Conservation (phyloP, 2,888 invertebrate species). For the Amblyjoppa fuscipennis region DNA sequence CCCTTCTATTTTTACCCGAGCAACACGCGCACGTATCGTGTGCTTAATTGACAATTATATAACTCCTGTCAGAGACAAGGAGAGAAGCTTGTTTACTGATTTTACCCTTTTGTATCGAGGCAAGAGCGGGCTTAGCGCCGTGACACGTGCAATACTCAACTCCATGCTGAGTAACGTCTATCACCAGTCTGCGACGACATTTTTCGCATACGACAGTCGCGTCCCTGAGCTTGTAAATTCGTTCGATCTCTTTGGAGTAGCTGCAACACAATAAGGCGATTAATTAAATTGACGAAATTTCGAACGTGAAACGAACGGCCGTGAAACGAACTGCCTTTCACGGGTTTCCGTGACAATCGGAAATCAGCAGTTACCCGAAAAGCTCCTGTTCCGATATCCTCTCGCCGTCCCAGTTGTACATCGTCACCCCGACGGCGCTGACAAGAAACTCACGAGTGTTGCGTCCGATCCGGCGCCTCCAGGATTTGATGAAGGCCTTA, state of each 20-base stretch:
- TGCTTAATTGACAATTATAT: conserved; percentile 37
- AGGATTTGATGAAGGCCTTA: conserved; percentile 86
- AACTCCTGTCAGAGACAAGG: background rate
- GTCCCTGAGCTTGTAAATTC: conserved; percentile 86
- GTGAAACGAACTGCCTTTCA: background rate
- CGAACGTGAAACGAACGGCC: background rate
- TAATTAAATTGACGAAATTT: background rate
- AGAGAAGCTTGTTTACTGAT: conserved; percentile 69
- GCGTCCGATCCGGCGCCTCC: conserved; percentile 84
- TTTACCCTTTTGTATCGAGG: conserved; percentile 66
- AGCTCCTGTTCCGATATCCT: conserved; percentile 87
- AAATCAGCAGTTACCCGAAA: conserved; percentile 80
- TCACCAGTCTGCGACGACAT: conserved; percentile 85
- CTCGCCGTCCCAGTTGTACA: conserved; percentile 89
- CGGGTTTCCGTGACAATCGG: background rate
- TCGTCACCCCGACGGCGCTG: conserved; percentile 86
- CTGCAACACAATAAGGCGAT: conserved; percentile 75
- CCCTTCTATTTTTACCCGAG: conserved; percentile 45
- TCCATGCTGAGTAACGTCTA: conserved; percentile 83
- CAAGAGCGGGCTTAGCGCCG: conserved; percentile 69
- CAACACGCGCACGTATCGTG: conserved; percentile 6
- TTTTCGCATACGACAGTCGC: conserved; percentile 86
- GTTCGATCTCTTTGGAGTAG: conserved; percentile 87
- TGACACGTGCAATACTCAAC: conserved; percentile 86
- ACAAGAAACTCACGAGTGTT: conserved; percentile 87